Conservation (phyloP, 1,140 invertebrate genomes). For the Drosophila nasuta region DNA sequence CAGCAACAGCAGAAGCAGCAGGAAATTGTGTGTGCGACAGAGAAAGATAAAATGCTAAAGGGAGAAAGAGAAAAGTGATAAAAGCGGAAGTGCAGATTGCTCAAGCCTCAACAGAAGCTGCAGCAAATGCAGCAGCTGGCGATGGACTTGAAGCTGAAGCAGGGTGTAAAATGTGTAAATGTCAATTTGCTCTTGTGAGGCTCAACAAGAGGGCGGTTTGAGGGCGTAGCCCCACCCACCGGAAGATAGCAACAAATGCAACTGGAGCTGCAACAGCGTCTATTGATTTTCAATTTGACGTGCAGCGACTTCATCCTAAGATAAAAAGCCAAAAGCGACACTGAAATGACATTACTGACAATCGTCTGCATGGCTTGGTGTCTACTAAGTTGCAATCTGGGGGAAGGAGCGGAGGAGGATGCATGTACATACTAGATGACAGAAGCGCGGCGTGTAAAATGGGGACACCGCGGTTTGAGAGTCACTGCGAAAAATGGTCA, state of each 20-base stretch:
- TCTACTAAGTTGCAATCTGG: no score
- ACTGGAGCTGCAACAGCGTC: constrained; percentile 52
- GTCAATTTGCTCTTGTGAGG: constrained; percentile 69
- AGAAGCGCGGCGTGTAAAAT: not conserved
- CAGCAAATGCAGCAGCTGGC: constrained; percentile 34
- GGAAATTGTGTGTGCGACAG: not conserved
- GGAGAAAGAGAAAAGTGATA: constrained; percentile 37
- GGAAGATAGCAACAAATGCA: constrained; percentile 33
- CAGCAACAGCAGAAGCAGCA: not conserved
- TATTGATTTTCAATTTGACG: constrained; percentile 80
- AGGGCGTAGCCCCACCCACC: constrained; percentile 3
- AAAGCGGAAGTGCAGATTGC: constrained; percentile 77
- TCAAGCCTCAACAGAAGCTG: constrained; percentile 54
- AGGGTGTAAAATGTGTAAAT: constrained; percentile 73
- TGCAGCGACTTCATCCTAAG: constrained; percentile 34
- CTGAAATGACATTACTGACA: constrained; percentile 54
- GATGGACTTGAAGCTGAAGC: not conserved
- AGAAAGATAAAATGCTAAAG: not conserved
- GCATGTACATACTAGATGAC: not conserved
- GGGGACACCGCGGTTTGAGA: constrained; percentile 47
- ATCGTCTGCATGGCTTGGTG: not conserved
- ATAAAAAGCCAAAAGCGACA: constrained; percentile 58
- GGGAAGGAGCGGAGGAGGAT: not conserved
- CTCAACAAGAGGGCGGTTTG: constrained; percentile 9
- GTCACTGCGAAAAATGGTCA: constrained; percentile 50